Evolutionary conservation across 1,140 invertebrate species (phyloP).

Genomic region (Eriosoma lanigerum): DNA sequence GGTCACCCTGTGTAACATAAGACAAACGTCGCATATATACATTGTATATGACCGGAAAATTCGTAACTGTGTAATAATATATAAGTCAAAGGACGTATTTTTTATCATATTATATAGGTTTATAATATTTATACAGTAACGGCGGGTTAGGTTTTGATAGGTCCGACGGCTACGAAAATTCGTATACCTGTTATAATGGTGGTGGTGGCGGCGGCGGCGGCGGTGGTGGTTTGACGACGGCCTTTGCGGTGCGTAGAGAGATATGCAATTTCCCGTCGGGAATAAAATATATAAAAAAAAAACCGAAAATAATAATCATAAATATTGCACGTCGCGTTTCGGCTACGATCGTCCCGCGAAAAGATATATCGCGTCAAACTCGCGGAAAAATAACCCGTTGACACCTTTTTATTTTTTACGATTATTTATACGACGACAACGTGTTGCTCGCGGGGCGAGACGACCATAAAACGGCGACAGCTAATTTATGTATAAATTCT

Average conservation of each 20-base stretch:
- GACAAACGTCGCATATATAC: no score
- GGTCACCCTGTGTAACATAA: no score
- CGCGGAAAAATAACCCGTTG: constrained; percentile 23
- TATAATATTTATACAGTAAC: no score
- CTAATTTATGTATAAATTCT: constrained; percentile 8
- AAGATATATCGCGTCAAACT: constrained; percentile 7
- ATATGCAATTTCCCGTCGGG: constrained; percentile 6
- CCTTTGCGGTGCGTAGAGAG: neutral
- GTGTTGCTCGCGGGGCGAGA: constrained; percentile 4
- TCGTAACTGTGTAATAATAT: no score
- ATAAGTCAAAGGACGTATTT: no score
- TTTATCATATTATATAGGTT: no score
- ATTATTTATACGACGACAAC: constrained; percentile 35
- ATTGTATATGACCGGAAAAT: no score
- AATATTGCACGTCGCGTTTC: neutral
- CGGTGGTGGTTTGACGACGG: neutral
- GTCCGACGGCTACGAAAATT: neutral
- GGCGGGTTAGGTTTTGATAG: neutral
- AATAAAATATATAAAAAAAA: neutral
- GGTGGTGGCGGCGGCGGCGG: neutral
- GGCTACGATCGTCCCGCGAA: neutral
- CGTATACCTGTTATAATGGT: neutral
- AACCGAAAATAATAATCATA: neutral
- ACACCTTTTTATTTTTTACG: constrained; percentile 38
- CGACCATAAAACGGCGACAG: neutral